A percentile compares a stretch with the other conserved stretches of the same genome.
Conservation (phyloP, 1,140 invertebrate species). For the Ceratina australensis region DNA sequence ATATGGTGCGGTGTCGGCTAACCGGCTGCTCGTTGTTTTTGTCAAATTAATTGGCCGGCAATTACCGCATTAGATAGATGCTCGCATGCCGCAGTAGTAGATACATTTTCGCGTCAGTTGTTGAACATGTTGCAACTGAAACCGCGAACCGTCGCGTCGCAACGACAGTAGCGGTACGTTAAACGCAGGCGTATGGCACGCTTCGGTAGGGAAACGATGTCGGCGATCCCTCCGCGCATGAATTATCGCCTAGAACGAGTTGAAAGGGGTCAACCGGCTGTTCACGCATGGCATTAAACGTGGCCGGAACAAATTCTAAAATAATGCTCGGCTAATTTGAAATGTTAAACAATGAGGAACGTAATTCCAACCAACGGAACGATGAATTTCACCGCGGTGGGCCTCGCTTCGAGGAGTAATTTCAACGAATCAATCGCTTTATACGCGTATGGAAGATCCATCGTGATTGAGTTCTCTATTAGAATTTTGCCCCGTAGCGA, state of each 20-base stretch:
- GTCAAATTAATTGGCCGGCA: slow-evolving; percentile 72
- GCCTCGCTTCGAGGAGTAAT: slow-evolving; percentile 24
- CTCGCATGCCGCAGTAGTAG: slow-evolving; percentile 34
- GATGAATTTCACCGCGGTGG: neutral
- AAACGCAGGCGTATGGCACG: slow-evolving; percentile 43
- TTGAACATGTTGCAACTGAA: slow-evolving; percentile 51
- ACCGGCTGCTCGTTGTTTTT: slow-evolving; percentile 61
- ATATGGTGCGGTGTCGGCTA: slow-evolving; percentile 48
- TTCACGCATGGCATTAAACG: slow-evolving; percentile 2
- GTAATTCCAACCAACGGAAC: neutral
- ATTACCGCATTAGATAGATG: slow-evolving; percentile 69
- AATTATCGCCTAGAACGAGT: slow-evolving; percentile 30
- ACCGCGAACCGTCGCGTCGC: slow-evolving; percentile 36
- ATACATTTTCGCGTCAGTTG: slow-evolving; percentile 69
- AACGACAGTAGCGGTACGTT: slow-evolving; percentile 47
- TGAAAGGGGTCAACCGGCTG: neutral
- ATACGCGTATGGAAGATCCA: slow-evolving; percentile 34
- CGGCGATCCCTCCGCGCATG: neutral
- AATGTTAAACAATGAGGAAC: neutral
- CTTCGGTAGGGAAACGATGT: neutral
- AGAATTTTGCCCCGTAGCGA: slow-evolving; percentile 42
- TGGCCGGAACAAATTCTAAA: neutral
- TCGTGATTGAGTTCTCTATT: slow-evolving; percentile 38
- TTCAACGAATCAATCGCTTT: slow-evolving; percentile 35
- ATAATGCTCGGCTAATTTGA: neutral